Evolutionary conservation across 2,888 invertebrate genomes (phyloP).

Genomic region (Alentia gelatinosa): DNA sequence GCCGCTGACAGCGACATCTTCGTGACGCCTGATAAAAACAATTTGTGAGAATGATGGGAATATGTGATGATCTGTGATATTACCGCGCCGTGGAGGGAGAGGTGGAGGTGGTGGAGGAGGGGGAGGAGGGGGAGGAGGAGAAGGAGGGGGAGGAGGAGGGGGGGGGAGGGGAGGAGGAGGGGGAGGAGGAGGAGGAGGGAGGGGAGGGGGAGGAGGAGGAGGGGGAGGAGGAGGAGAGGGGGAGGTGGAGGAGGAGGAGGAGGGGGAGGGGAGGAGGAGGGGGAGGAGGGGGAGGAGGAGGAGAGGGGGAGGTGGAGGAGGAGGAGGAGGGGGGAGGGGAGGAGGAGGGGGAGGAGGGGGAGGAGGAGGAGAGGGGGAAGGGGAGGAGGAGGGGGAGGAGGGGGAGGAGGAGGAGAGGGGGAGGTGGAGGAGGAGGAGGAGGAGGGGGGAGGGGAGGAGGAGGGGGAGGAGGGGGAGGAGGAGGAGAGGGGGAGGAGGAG

Average conservation of each 20-base stretch:
- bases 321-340: neutral
- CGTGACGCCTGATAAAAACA: neutral
- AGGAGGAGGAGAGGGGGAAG: neutral
- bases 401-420: neutral
- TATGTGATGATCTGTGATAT: conserved; percentile 5
- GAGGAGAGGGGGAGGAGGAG: neutral
- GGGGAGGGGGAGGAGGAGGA: neutral
- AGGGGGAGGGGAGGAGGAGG: neutral
- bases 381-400: neutral
- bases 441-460: neutral
- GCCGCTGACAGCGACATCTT: conserved; percentile 35
- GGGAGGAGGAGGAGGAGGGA: neutral
- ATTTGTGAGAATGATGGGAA: neutral
- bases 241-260: neutral
- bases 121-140: neutral
- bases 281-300: neutral
- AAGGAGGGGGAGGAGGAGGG: neutral
- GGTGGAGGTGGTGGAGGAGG: neutral
- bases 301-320: neutral
- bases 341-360: neutral
- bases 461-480: neutral
- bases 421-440: neutral
- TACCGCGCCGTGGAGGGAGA: neutral
- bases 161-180: neutral
- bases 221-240: neutral